Conservation (phyloP, 2,113 vertebrate species). For the Stigmatopora argus region DNA sequence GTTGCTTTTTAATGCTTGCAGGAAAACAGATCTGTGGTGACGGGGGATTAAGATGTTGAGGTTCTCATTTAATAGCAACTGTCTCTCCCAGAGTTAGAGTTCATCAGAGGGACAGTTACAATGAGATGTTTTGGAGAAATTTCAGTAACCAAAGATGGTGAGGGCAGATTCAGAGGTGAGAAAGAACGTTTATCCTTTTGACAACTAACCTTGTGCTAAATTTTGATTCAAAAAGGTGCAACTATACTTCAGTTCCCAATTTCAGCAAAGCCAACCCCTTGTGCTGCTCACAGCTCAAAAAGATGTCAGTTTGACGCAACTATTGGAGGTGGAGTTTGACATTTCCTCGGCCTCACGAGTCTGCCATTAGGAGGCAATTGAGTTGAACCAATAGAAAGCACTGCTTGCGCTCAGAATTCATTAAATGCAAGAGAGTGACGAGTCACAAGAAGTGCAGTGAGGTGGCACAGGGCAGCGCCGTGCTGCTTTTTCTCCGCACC, state of each 20-base stretch:
- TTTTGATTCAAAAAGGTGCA: slow-evolving; percentile 1
- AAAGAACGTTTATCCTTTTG: not conserved
- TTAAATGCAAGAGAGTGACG: slow-evolving; percentile 62
- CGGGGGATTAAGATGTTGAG: not conserved
- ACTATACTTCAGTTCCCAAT: not conserved
- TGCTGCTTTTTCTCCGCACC: slow-evolving; percentile 33
- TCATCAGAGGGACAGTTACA: not conserved
- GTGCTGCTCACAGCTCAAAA: slow-evolving; percentile 43
- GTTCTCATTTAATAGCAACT: not conserved
- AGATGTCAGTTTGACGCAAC: slow-evolving; percentile 31
- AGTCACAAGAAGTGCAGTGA: slow-evolving; percentile 60
- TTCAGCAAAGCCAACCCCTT: slow-evolving; percentile 7
- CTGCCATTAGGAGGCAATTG: slow-evolving; percentile 68
- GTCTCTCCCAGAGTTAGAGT: not conserved
- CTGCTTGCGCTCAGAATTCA: slow-evolving; percentile 68
- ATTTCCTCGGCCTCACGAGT: slow-evolving; percentile 66
- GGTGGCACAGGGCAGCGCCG: slow-evolving; percentile 36
- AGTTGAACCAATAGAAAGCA: slow-evolving; percentile 72
- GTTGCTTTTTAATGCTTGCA: not conserved
- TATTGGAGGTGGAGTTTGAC: slow-evolving; percentile 59
- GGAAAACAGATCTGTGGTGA: not conserved
- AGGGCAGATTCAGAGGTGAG: not conserved
- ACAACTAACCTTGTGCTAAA: not conserved
- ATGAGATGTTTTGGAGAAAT: not conserved
- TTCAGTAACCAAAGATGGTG: not conserved